A percentile compares a stretch with the other conserved stretches of the same genome.
Conservation (phyloP, 2,888 invertebrate species). For the Autographa pulchrina region DNA sequence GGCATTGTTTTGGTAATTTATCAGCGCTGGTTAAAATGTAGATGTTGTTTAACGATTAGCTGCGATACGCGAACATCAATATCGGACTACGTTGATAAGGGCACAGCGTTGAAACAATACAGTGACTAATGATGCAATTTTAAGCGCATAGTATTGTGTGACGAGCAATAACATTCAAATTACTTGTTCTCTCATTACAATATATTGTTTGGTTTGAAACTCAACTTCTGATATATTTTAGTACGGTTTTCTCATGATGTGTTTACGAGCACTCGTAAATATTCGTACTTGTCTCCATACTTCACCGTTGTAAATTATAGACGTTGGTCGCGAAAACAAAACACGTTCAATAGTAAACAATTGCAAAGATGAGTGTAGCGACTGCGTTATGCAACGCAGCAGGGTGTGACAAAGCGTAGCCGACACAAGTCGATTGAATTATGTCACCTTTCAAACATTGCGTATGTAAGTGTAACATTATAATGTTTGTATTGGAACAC, state of each 20-base stretch:
- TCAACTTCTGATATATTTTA: conserved; percentile 19
- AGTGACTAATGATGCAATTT: conserved; percentile 58
- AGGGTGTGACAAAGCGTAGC: conserved; percentile 35
- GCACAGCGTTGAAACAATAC: conserved; percentile 57
- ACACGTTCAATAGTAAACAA: conserved; percentile 50
- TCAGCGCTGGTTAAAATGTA: conserved; percentile 51
- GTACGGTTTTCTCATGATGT: conserved; percentile 21
- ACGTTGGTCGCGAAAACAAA: conserved; percentile 29
- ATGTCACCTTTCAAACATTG: conserved; percentile 37
- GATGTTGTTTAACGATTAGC: conserved; percentile 50
- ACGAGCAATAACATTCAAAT: conserved; percentile 38
- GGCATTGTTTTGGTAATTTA: conserved; percentile 50
- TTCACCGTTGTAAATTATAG: conserved; percentile 13
- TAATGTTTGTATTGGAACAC: conserved; percentile 6
- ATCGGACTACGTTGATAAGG: conserved; percentile 41
- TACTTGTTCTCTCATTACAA: conserved; percentile 32
- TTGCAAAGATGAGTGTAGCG: conserved; percentile 42
- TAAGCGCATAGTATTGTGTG: conserved; percentile 39
- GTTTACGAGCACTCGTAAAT: conserved; percentile 36
- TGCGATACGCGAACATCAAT: conserved; percentile 46
- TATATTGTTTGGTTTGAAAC: conserved; percentile 35
- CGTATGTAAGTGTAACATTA: conserved; percentile 8
- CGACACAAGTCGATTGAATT: conserved; percentile 25
- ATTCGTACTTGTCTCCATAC: conserved; percentile 25
- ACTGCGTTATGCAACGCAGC: conserved; percentile 45